phyloP scores from a whole-genome alignment of 2,888 invertebrate species.

The Callimorpha dominula region DNA sequence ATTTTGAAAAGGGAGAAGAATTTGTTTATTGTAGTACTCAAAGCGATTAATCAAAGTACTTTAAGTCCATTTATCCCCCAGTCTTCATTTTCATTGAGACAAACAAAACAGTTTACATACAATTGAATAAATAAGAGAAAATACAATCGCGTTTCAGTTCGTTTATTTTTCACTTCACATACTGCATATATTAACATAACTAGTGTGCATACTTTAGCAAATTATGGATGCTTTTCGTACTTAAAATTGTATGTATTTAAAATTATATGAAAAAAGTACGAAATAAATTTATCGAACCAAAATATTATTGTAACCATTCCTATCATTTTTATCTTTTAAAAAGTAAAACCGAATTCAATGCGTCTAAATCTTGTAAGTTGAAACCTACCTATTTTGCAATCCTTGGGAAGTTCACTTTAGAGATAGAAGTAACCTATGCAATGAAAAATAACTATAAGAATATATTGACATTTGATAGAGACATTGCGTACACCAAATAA shows the following conservation, averaged over 20 bases:
- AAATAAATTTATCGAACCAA: too few species aligned
- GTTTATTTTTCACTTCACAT: constrained; percentile 27
- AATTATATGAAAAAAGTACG: too few species aligned
- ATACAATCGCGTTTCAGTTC: constrained; percentile 18
- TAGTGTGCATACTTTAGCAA: neutral
- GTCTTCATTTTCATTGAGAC: constrained; percentile 17
- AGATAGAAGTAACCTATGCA: too few species aligned
- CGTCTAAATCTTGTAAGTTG: too few species aligned
- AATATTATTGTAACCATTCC: too few species aligned
- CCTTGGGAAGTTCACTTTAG: too few species aligned
- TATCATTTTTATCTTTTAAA: too few species aligned
- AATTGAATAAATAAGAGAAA: constrained; percentile 33
- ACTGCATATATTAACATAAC: constrained; percentile 18
- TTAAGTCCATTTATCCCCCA: constrained; percentile 11
- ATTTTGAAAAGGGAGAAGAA: constrained; percentile 4
- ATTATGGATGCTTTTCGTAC: neutral
- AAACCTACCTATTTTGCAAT: too few species aligned
- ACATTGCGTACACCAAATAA: too few species aligned
- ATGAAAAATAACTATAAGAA: too few species aligned
- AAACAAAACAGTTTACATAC: constrained; percentile 43
- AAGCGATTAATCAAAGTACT: constrained; percentile 13
- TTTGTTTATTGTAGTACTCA: constrained; percentile 9
- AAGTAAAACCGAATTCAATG: too few species aligned
- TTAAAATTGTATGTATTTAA: neutral
- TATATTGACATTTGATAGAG: too few species aligned